These are phyloP conservation scores for Thunnus maccoyii DNA, from an alignment of 2,113 vertebrate species.

Conservation along the genomic window DNA sequence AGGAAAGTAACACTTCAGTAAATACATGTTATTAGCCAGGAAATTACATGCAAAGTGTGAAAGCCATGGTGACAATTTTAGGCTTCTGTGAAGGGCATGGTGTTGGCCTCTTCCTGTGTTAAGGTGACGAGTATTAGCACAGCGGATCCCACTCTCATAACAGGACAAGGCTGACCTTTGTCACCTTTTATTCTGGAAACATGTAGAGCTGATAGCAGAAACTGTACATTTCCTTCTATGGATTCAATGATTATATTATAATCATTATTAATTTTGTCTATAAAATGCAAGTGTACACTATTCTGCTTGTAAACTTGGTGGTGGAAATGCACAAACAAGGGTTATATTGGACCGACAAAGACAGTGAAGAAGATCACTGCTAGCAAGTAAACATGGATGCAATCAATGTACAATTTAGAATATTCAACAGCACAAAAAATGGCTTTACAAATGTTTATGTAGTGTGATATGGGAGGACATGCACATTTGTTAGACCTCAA, in stretches of 20 bases:
- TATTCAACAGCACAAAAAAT: no score
- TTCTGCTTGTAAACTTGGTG: no score
- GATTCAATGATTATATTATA: no score
- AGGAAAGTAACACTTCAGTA: background rate
- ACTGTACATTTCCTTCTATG: background rate
- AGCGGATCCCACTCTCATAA: conserved; percentile 14
- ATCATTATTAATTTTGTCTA: background rate
- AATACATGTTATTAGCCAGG: conserved; percentile 1
- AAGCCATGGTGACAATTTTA: conserved; percentile 32
- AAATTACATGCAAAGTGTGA: conserved; percentile 24
- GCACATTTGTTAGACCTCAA: no score
- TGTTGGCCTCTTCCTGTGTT: conserved; percentile 67
- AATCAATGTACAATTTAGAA: no score
- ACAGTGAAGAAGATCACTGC: no score
- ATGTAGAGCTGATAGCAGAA: background rate
- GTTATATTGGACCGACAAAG: no score
- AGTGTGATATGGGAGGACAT: no score
- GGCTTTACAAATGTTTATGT: no score
- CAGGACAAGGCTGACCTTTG: conserved; percentile 32
- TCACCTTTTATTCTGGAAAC: conserved; percentile 26
- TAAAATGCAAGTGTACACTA: background rate
- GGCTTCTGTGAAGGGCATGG: conserved; percentile 59
- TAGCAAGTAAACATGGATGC: no score
- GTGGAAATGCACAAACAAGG: no score
- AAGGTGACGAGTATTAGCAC: conserved; percentile 62